These are phyloP conservation scores for Hirtodrosophila alboralis DNA, from an alignment of 2,888 invertebrate species.

Conservation along the genomic window DNA sequence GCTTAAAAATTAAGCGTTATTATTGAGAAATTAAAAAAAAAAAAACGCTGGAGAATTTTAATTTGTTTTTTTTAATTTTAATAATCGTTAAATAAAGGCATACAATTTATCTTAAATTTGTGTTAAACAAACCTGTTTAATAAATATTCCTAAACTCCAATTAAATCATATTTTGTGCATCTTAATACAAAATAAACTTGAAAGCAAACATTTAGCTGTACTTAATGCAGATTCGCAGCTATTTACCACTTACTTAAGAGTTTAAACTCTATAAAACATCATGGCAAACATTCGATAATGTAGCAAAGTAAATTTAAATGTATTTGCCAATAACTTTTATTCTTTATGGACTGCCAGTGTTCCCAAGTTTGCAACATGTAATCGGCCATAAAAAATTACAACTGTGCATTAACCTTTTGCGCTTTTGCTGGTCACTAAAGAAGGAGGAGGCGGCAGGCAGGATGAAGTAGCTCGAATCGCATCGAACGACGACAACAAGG, in stretches of 20 bases:
- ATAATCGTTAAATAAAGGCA: no score
- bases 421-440: constrained; percentile 45
- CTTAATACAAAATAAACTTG: no score
- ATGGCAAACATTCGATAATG: constrained; percentile 40
- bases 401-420: constrained; percentile 78
- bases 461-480: constrained; percentile 27
- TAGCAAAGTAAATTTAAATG: constrained; percentile 74
- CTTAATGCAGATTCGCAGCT: not conserved
- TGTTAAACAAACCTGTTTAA: no score
- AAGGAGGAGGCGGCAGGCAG: no score
- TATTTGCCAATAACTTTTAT: constrained; percentile 76
- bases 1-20: no score
- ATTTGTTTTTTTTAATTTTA: no score
- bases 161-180: no score
- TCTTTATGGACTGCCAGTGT: constrained; percentile 67
- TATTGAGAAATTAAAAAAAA: no score
- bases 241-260: constrained; percentile 34
- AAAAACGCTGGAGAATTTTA: no score
- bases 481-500: constrained; percentile 46
- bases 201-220: not conserved
- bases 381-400: constrained; percentile 79
- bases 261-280: constrained; percentile 29
- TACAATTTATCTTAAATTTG: no score
- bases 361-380: constrained; percentile 73
- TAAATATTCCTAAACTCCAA: no score